Evolutionary conservation across 1,140 invertebrate genomes (phyloP).

Genomic region (Ips nitidus): DNA sequence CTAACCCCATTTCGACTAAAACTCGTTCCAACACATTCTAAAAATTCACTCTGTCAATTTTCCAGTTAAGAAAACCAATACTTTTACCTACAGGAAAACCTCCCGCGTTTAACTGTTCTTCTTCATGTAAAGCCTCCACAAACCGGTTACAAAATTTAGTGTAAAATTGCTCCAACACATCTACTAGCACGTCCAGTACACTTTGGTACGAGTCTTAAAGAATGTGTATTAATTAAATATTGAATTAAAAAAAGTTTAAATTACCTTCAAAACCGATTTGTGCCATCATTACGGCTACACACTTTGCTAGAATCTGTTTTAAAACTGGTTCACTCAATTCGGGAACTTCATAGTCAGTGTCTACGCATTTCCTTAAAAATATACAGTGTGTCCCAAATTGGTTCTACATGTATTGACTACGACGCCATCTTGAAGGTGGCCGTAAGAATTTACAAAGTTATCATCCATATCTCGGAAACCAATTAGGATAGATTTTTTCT

Average conservation of each 20-base stretch:
- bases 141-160: slow-evolving; percentile 43
- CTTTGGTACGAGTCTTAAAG: slow-evolving; percentile 46
- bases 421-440: too few species aligned
- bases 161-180: slow-evolving; percentile 47
- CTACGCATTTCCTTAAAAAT: too few species aligned
- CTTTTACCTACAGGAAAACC: slow-evolving; percentile 44
- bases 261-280: slow-evolving; percentile 43
- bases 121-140: slow-evolving; percentile 40
- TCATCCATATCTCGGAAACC: too few species aligned
- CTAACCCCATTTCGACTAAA: slow-evolving; percentile 46
- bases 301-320: slow-evolving; percentile 43
- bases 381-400: too few species aligned
- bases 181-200: slow-evolving; percentile 44
- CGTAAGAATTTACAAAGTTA: too few species aligned
- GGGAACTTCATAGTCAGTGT: slow-evolving; percentile 25
- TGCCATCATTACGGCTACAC: slow-evolving; percentile 44
- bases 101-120: slow-evolving; percentile 32
- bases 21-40: slow-evolving; percentile 46
- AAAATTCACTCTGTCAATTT: neutral
- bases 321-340: slow-evolving; percentile 44
- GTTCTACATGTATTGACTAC: too few species aligned
- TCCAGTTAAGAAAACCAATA: neutral
- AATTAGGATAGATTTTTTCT: too few species aligned
- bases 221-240: slow-evolving; percentile 4
- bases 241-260: neutral